Evolutionary conservation across 2,888 invertebrate species (phyloP), one percentile per base, ranked within the genome.

Genomic region (Acronicta alni): DNA sequence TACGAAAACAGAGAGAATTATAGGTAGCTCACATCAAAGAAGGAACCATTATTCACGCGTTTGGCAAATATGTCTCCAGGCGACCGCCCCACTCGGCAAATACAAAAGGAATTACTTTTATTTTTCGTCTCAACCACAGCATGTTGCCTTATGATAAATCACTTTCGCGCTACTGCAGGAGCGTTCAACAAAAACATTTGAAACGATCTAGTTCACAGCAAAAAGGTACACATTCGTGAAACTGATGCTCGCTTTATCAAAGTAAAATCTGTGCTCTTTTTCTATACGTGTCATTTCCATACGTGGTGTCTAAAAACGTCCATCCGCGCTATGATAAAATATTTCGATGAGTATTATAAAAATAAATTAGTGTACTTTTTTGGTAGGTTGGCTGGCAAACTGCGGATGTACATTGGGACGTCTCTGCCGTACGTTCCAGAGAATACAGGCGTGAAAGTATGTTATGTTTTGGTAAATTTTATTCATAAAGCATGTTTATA

Each of bases 71-170:
- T 86, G 87, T 88, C 87, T 88, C 86, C 79, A 67, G 73, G 79
- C 78, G 70, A 72, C 80, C 79, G 78, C 82, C 80, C 77, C 79
- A 80, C 83, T 87, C 86, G 80, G 85, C 88, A 87, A 90, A 91
- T 90, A 91, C 89, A 91, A 92, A 90, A 90, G 87, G 87, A 90
- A 90, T 89, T 89, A 90, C 91, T 84, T 89, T 91, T 90, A 91
- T 91, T 92, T 92, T 88, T 87, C 88, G 85, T 89, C 88, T 89
- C 88, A 86, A 89, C 90, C 91, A 75, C 91, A 91, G 91, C 87
- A 85, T 91, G 90, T 89, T 90, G 88, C 89, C 89, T 85, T 89
- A 92, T 92, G 92, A 93, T 92, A 92, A 92, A 92, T 93, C 89
- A 90, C 90, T 92, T 91, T 90, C 82, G 81, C 86, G 84, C 88